These are phyloP conservation scores for Cataglyphis rosenhaueri DNA, from an alignment of 2,888 invertebrate species.

Conservation along the genomic window DNA sequence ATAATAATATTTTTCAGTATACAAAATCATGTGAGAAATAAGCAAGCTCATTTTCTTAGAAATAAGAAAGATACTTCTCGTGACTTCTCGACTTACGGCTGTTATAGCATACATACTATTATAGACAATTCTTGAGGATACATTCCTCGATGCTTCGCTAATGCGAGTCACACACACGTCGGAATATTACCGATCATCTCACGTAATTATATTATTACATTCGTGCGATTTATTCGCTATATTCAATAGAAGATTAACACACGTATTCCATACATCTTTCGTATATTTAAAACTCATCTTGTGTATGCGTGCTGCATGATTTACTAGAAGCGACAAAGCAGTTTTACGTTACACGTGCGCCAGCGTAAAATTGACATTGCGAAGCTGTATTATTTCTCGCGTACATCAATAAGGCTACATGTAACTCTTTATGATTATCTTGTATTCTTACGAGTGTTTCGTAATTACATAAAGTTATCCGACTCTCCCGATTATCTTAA, in stretches of 20 bases:
- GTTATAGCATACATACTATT: conserved; percentile 12
- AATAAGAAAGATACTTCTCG: conserved; percentile 28
- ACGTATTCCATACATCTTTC: background rate
- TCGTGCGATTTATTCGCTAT: conserved; percentile 33
- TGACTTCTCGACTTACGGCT: conserved; percentile 26
- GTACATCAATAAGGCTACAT: conserved; percentile 23
- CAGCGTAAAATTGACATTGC: conserved; percentile 33
- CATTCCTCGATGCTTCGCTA: conserved; percentile 37
- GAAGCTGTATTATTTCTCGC: conserved; percentile 32
- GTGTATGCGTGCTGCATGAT: conserved; percentile 13
- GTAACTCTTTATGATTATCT: conserved; percentile 26
- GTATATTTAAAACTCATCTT: background rate
- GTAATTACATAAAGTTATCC: conserved; percentile 39
- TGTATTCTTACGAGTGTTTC: conserved; percentile 15
- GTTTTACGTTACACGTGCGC: conserved; percentile 43
- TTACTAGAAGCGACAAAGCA: conserved; percentile 47
- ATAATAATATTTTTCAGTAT: background rate
- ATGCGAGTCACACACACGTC: conserved; percentile 27
- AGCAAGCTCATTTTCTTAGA: background rate
- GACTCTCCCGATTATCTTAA: conserved; percentile 45
- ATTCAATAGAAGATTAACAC: conserved; percentile 27
- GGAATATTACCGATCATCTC: conserved; percentile 50
- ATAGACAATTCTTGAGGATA: conserved; percentile 39
- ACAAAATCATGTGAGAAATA: background rate
- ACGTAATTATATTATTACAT: conserved; percentile 27